Evolutionary conservation across 2,113 vertebrate species (phyloP), one percentile per base, ranked within the genome.

Genomic region (zebrafish (Danio rerio)): DNA sequence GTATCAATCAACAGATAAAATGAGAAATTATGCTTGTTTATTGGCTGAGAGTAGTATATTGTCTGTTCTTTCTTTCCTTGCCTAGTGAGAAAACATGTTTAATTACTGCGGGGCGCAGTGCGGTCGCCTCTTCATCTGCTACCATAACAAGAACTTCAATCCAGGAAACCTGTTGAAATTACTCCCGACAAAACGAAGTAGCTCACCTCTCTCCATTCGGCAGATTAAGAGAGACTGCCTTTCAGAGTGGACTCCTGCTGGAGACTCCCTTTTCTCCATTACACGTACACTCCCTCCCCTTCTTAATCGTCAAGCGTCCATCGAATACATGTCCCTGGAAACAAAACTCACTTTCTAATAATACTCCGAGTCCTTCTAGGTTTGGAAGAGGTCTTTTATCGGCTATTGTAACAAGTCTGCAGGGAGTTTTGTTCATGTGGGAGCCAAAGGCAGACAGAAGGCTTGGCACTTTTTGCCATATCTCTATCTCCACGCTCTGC

Each of bases 321-420:
- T 76, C 15, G 8, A 31, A 42, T 47, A 16, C 55, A 82, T 49
- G 47, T 79, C 21, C 10, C 31, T 66, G 69, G 78, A 82, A 68
- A 81, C 61, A 74, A 76, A 55, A 50, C n/a, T 55, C 16, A n/a
- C 10, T 66, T 78, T 68, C 49, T 75, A 74, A 59, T 66, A 74
- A 74, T 49, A 59, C 55, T 13, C 50, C 0, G 6, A 82, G 70
- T 58, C n/a, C 47, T 58, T 31, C 73, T 81, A 40, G 76, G 50
- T 45, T 65, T 62, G 42, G 55, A 84, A 40, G 55, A 81, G 59
- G 66, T 47, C 53, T 81, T 53, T 81, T 83, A 59, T 62, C 49
- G 66, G 56, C 55, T 86, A 58, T 61, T 49, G 59, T 82, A 82
- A 82, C 59, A 65, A 65, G 82, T 84, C 79, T 74, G 47, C 45